Evolutionary conservation across 2,888 invertebrate genomes (phyloP).

Genomic region (Spilarctia lutea): DNA sequence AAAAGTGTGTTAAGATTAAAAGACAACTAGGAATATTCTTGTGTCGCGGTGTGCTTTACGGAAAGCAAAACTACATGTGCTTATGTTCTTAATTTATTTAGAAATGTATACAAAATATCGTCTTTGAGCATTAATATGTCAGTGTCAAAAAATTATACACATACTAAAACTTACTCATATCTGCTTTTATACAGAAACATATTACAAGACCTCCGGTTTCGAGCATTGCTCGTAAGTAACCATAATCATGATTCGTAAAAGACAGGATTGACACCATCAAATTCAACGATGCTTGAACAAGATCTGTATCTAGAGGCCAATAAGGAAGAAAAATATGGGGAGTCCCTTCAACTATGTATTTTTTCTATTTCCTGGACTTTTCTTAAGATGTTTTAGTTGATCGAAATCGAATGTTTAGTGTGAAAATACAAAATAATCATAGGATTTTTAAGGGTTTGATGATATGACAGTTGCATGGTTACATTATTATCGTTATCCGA

Average conservation of each 20-base stretch:
- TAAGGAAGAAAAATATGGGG: constrained; percentile 13
- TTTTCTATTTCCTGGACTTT: neutral
- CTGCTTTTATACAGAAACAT: neutral
- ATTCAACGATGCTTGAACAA: constrained; percentile 19
- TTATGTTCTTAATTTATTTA: too few species aligned
- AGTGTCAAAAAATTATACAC: too few species aligned
- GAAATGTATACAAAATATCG: too few species aligned
- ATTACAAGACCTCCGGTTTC: neutral
- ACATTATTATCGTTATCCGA: too few species aligned
- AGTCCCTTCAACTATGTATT: neutral
- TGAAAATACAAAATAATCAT: neutral
- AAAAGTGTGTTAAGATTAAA: too few species aligned
- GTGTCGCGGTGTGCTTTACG: too few species aligned
- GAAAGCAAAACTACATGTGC: too few species aligned
- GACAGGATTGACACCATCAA: constrained; percentile 20
- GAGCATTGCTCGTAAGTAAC: constrained; percentile 8
- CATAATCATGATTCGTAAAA: constrained; percentile 14
- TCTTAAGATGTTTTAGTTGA: neutral
- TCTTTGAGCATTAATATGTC: too few species aligned
- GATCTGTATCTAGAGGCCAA: constrained; percentile 16
- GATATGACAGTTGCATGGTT: too few species aligned
- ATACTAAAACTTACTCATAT: neutral
- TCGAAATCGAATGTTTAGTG: neutral
- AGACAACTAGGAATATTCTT: too few species aligned
- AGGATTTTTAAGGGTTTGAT: too few species aligned